Evolutionary conservation across 2,797 vertebrate genomes (phyloP), one percentile per base, ranked within the genome.

Genomic region (Cyclopterus lumpus): DNA sequence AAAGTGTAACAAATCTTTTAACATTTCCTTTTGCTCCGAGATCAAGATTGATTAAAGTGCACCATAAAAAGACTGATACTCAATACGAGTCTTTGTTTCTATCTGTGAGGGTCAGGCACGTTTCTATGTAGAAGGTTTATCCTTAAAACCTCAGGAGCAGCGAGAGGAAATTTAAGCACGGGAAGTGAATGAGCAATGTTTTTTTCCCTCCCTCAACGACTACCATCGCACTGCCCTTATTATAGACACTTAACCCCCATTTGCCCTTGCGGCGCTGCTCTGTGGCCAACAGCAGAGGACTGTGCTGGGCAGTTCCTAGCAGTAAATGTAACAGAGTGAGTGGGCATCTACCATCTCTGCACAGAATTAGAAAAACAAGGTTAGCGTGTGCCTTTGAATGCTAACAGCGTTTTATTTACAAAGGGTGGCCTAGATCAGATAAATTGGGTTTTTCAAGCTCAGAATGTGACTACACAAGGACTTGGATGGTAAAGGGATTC

Each of bases 201-300:
- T 79, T 64, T 67, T 71, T 15, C 26, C 36, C 36, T 61, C 67
- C 58, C 72, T 73, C 34, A 82, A 58, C n/a, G 28, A 36, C 71
- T 61, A 24, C 59, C 63, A 79, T 62, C 32, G 22, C 62, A 55
- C 77, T 78, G 77, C 63, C 57, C 79, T 73, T 65, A 79, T 88
- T 82, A 82, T 54, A 69, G 62, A 67, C 79, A 86, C 74, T 88
- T 87, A 82, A 86, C 82, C 75, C 65, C 71, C 68, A 49, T 81
- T 82, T 87, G 63, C 77, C 66, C 86, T 72, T 67, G 67, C 61
- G 69, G 60, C 18, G 46, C 55, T 38, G 38, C 71, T 80, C 58
- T 67, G 63, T 77, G 71, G 58, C 68, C 81, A 74, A 16, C 65
- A 75, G 70, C 60, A 54, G 59, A 59, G 36, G 46, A 75, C 57